A percentile compares a stretch with the other conserved stretches of the same genome.
Evolutionary conservation across 2,797 vertebrate species (phyloP).

Genomic region (Acanthis flammea): DNA sequence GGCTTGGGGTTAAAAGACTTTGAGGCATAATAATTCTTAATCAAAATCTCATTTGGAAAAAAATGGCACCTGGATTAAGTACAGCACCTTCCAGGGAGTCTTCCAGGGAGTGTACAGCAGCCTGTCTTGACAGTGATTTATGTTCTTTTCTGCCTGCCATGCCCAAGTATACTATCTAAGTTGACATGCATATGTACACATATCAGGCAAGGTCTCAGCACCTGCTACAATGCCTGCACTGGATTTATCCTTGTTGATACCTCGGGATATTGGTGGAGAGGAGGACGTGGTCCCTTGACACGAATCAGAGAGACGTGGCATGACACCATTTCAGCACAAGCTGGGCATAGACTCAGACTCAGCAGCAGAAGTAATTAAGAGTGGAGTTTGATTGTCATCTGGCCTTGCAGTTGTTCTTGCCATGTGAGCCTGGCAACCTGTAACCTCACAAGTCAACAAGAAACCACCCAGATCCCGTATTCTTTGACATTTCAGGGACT

Average conservation of each 20-base stretch:
- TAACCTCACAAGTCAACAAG: conserved; percentile 60
- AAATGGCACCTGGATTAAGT: conserved; percentile 28
- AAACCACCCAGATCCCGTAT: conserved; percentile 18
- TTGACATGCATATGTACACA: conserved; percentile 66
- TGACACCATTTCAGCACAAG: not conserved
- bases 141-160: conserved; percentile 62
- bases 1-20: conserved; percentile 43
- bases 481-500: conserved; percentile 52
- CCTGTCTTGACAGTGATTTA: conserved; percentile 79
- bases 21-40: conserved; percentile 70
- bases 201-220: conserved; percentile 54
- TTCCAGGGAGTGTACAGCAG: conserved; percentile 66
- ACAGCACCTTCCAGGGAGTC: not conserved
- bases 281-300: conserved; percentile 14
- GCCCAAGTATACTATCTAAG: conserved; percentile 74
- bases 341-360: not conserved
- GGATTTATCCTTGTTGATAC: conserved; percentile 45
- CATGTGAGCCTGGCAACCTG: conserved; percentile 47
- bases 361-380: conserved; percentile 46
- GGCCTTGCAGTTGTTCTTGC: conserved; percentile 57
- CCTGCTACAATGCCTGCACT: conserved; percentile 10
- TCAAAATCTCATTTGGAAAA: conserved; percentile 70
- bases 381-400: conserved; percentile 35
- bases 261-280: not conserved
- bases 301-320: not conserved